Percentiles rank a stretch among this genome's conserved stretches.
These are phyloP conservation scores for Rattus rattus DNA, from an alignment of 2,113 vertebrate species.

Conservation along the genomic window DNA sequence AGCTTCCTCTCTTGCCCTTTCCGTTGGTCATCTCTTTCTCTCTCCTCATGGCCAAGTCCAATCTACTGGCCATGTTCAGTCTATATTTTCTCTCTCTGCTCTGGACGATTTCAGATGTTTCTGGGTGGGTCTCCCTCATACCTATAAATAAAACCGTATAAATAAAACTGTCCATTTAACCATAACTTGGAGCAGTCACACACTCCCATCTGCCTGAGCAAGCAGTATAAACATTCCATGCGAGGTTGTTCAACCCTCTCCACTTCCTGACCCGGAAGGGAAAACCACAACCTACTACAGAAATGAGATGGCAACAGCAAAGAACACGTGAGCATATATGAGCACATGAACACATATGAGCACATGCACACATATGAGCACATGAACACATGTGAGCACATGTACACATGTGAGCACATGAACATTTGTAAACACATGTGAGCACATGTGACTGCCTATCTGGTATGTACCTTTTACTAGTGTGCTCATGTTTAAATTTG, in stretches of 20 bases:
- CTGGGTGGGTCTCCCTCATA: neutral
- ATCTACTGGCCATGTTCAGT: neutral
- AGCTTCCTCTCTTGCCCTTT: neutral
- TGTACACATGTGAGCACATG: too few relatives aligned
- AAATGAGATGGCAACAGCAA: neutral
- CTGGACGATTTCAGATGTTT: neutral
- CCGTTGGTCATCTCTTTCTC: neutral
- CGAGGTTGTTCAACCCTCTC: neutral
- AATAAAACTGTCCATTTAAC: neutral
- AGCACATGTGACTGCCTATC: neutral
- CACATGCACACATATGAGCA: too few relatives aligned
- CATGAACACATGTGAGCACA: too few relatives aligned
- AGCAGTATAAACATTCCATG: neutral
- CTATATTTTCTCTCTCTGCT: neutral
- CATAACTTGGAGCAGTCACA: neutral
- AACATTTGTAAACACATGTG: too few relatives aligned
- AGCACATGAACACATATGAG: too few relatives aligned
- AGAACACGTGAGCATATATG: too few relatives aligned
- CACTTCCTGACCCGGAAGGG: neutral
- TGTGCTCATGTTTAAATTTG: neutral
- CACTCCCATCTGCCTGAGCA: neutral
- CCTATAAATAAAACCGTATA: neutral
- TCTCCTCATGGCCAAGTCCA: neutral
- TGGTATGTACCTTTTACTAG: neutral
- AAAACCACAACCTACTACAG: neutral